Evolutionary conservation across 1,140 invertebrate genomes (phyloP).

Genomic region (Plodia interpunctella): DNA sequence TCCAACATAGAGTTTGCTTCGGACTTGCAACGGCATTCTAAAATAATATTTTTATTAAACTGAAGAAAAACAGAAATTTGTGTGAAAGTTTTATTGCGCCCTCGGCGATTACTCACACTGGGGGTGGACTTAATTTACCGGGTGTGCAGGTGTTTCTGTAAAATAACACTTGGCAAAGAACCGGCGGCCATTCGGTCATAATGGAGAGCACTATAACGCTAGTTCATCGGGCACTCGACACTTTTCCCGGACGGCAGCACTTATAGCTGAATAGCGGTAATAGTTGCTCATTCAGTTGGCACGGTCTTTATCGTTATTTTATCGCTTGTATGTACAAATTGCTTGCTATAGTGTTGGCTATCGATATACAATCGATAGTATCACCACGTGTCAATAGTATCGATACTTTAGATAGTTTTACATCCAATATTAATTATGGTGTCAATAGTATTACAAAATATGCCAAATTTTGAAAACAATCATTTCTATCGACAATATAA

Average conservation of each 20-base stretch:
- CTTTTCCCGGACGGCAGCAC: not conserved
- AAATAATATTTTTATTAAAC: no score
- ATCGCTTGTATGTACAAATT: not conserved
- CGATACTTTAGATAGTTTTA: no score
- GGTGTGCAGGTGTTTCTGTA: conserved; percentile 28
- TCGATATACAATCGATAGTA: no score
- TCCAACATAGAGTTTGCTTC: no score
- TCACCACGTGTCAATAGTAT: no score
- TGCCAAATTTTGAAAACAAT: no score
- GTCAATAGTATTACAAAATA: no score
- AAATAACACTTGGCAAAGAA: conserved; percentile 16
- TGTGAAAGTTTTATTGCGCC: conserved; percentile 27
- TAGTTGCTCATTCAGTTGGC: conserved; percentile 1
- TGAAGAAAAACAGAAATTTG: conserved; percentile 24
- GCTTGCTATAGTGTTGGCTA: not conserved
- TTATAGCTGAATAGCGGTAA: not conserved
- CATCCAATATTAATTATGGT: no score
- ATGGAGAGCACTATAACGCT: not conserved
- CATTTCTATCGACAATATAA: no score
- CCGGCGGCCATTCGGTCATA: not conserved
- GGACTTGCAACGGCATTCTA: no score
- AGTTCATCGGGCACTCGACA: not conserved
- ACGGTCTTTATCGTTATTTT: not conserved
- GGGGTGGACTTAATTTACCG: conserved; percentile 23
- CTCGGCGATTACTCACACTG: conserved; percentile 1